Conservation (phyloP, 1,140 invertebrate species). For the Lepidurus arcticus region DNA sequence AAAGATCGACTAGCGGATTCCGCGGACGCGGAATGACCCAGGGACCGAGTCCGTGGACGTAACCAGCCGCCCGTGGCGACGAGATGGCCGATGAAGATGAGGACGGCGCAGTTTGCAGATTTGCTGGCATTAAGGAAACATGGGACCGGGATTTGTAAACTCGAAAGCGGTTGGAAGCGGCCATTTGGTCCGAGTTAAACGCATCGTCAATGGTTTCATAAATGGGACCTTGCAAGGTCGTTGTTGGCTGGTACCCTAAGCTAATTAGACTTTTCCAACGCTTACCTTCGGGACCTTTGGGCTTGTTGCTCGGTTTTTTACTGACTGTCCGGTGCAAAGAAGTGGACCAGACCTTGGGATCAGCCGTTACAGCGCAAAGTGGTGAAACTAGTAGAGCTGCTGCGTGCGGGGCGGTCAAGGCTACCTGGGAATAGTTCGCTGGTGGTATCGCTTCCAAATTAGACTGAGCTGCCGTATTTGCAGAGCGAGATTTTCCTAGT, state of each 20-base stretch:
- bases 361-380: not conserved
- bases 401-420: not conserved
- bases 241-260: not conserved
- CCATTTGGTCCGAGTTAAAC: not conserved
- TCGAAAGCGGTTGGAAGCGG: not conserved
- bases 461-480: not conserved
- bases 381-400: not conserved
- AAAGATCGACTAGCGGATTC: slow-evolving; percentile 8
- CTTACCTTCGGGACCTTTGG: not conserved
- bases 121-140: not conserved
- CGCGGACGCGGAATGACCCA: not conserved
- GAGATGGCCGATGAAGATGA: not conserved
- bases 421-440: not conserved
- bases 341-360: slow-evolving; percentile 5
- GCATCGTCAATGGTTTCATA: slow-evolving; percentile 7
- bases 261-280: not conserved
- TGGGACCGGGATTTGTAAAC: slow-evolving; percentile 10
- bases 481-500: not conserved
- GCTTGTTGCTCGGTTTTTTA: not conserved
- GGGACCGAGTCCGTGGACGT: not conserved
- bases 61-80: not conserved
- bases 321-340: not conserved
- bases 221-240: not conserved
- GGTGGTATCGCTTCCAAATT: not conserved
- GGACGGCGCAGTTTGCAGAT: not conserved